Evolutionary conservation across 37 sponge, comb jelly and placozoan species (phyloP).

Genomic region (Aphrocallistes beatrix): DNA sequence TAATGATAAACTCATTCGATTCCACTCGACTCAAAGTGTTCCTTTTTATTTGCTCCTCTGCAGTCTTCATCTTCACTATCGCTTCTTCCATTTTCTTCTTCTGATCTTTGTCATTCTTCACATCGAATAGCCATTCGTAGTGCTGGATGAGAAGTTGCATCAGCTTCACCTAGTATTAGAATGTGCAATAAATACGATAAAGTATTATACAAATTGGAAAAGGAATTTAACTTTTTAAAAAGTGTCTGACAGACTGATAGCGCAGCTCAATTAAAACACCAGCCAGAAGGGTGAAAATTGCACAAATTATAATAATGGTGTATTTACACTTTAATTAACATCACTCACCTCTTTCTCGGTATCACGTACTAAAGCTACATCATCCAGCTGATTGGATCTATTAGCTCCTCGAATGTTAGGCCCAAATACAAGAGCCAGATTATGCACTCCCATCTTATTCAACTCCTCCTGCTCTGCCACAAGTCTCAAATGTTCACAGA

Average conservation of each 20-base stretch:
- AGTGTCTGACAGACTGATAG: not conserved
- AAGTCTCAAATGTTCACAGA: not conserved
- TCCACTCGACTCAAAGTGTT: not conserved
- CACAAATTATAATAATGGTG: too few relatives aligned
- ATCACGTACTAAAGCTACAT: not conserved
- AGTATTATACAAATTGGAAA: too few relatives aligned
- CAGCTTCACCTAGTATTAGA: not conserved
- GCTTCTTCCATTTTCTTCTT: not conserved
- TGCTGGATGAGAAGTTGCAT: not conserved
- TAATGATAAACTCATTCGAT: not conserved
- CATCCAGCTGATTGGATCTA: not conserved
- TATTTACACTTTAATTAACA: not conserved
- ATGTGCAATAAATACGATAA: too few relatives aligned
- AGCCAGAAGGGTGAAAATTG: too few relatives aligned
- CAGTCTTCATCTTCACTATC: not conserved
- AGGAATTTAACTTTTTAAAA: not conserved
- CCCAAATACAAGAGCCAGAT: not conserved
- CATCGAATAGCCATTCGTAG: not conserved
- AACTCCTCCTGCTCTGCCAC: not conserved
- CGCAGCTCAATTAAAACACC: too few relatives aligned
- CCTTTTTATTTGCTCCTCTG: not conserved
- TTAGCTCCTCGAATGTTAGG: not conserved
- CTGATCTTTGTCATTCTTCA: not conserved
- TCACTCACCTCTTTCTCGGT: not conserved
- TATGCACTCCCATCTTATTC: not conserved